Evolutionary conservation across 1,140 invertebrate genomes (phyloP).

Genomic region (Manduca sexta): DNA sequence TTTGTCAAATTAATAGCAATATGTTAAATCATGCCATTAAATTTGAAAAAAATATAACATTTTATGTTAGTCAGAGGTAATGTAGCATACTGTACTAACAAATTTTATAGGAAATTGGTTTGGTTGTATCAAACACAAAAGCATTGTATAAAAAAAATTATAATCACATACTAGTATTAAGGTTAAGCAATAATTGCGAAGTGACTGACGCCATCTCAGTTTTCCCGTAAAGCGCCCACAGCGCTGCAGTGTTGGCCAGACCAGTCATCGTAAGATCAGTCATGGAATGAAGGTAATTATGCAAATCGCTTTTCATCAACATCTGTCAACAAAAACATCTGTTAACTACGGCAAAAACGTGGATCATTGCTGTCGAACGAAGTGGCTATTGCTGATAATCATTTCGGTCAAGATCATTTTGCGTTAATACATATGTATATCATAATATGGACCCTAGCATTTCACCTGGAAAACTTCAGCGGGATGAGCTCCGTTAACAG

Average conservation of each 20-base stretch:
- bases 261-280: constrained; percentile 85
- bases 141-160: too few species aligned
- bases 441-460: too few species aligned
- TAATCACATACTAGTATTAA: constrained; percentile 76
- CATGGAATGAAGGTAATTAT: constrained; percentile 90
- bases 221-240: constrained; percentile 92
- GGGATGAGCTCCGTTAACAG: constrained; percentile 45
- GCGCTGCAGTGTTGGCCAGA: constrained; percentile 84
- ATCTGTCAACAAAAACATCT: constrained; percentile 74
- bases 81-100: too few species aligned
- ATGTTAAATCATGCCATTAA: too few species aligned
- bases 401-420: too few species aligned
- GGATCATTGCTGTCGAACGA: too few species aligned
- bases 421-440: too few species aligned
- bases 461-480: constrained; percentile 52
- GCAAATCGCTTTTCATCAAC: constrained; percentile 86
- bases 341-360: too few species aligned
- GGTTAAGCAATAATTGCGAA: constrained; percentile 84
- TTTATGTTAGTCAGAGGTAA: too few species aligned
- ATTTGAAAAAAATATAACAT: too few species aligned
- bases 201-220: constrained; percentile 85
- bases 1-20: not conserved
- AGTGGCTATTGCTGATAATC: too few species aligned
- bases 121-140: constrained; percentile 1
- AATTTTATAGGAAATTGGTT: too few species aligned